Base-by-base conservation (phyloP, 2,797 vertebrate species). In the Sternotherus odoratus region DNA sequence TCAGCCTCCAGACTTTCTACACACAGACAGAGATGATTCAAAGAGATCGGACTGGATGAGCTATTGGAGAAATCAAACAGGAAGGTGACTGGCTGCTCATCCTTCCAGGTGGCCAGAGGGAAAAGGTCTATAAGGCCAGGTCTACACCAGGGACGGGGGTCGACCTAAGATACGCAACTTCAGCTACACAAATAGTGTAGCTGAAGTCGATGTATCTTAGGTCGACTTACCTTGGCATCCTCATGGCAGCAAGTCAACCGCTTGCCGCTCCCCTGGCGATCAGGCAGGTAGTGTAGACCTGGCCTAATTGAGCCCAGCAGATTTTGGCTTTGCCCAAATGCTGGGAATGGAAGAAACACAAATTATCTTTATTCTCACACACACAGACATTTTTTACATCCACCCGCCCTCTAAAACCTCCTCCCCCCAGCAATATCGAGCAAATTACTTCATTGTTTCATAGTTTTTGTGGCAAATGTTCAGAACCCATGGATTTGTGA, bases 391-490 rank as follows among this genome's bases (percentile, higher is more conserved):
- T n/a, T n/a, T n/a, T n/a, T n/a, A n/a, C n/a, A n/a, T n/a, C n/a
- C n/a, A n/a, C n/a, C n/a, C n/a, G n/a, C n/a, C n/a, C n/a, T n/a
- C n/a, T n/a, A n/a, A n/a, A n/a, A n/a, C n/a, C n/a, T n/a, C n/a
- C n/a, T n/a, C n/a, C 7, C 12, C 57, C 28, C 57, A 30, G 6
- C 16, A n/a, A 17, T 17, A n/a, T 3, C n/a, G 21, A 60, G 77
- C 81, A 4, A 51, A 1, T 2, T 28, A 4, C 6, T 63, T 3
- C 51, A 51, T 0, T 0, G 13, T 49, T 13, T 6, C 23, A 0
- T 4, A 5, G 0, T 0, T 16, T 4, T n/a, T 17, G 4, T 2
- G 16, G 0, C 13, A 12, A 33, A n/a, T 26, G 11, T n/a, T 5
- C 79, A 3, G 8, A 77, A 23, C 13, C 50, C 21, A 4, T 16